Conservation (phyloP, 1,140 invertebrate genomes). For the Acromyrmex echinatior region DNA sequence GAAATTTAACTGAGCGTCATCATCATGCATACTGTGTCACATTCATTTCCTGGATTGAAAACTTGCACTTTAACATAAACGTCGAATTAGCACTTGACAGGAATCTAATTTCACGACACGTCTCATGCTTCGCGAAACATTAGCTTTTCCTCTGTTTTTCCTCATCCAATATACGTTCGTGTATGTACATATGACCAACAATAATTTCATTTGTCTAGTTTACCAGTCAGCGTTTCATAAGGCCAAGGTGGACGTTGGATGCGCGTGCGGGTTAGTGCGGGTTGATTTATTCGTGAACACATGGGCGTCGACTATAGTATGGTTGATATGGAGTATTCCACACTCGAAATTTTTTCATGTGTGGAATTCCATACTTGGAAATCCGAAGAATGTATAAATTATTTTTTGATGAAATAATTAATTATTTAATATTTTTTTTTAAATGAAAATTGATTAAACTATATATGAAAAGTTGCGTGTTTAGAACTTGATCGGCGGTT, state of each 20-base stretch:
- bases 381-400: no score
- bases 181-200: slow-evolving; percentile 2
- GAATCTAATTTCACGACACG: neutral
- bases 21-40: neutral
- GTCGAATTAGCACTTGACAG: slow-evolving; percentile 28
- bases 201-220: slow-evolving; percentile 58
- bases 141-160: neutral
- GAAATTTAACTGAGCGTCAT: neutral
- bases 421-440: no score
- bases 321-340: no score
- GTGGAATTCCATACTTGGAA: no score
- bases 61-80: neutral
- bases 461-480: no score
- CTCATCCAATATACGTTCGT: neutral
- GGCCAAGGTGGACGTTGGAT: neutral
- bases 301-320: no score
- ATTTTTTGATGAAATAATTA: no score
- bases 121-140: neutral
- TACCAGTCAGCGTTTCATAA: slow-evolving; percentile 32
- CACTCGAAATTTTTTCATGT: no score
- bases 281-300: slow-evolving; percentile 42
- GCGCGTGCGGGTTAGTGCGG: neutral
- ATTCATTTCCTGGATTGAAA: neutral
- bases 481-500: no score
- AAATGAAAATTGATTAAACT: no score